Evolutionary conservation across 1,140 invertebrate species (phyloP), one percentile per base, ranked within the genome.

Genomic region (Manduca sexta): DNA sequence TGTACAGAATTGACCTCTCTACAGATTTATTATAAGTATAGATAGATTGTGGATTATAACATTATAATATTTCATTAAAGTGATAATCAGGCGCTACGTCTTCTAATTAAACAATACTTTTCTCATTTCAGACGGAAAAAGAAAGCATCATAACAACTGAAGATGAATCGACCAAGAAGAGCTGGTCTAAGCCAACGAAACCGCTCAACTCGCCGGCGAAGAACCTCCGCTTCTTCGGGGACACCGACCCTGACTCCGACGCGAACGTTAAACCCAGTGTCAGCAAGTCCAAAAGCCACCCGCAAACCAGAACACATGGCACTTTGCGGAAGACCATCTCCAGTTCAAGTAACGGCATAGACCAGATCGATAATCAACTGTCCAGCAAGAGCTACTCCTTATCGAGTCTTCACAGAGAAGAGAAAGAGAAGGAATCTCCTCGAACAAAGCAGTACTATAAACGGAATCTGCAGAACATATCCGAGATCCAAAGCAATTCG

Each of bases 141-240:
- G 84, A 85, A 34, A 84, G 78, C 52, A 47, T 71, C 4, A 53
- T 82, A 37, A 81, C 79, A 2, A 83, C 79, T 37, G 84, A 87
- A 60, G 85, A 86, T 45, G 88, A 89, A 56, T 83, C 79, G 0
- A 69, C 61, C 10, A 66, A 73, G 2, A 76, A 80, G 18, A 44
- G 76, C 7, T 88, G 86, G 64, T 80, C 79, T 12, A 78, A 75
- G 66, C 55, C 71, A 57, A 60, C 60, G 56, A 78, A 85, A 67
- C 75, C 83, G 37, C 57, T 78, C 53, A 82, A 68, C 54, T 67
- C 67, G 29, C 76, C 82, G 49, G 69, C 89, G 43, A 93, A 93
- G 64, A 93, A 90, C 78, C 86, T 94, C 3, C 88, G 93, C 21
- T 94, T 94, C 86, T 94, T 94, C 73, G 93, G 93, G 1, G 93